A percentile compares a stretch with the other conserved stretches of the same genome.
These are phyloP conservation scores for Brenthis hecate DNA, from an alignment of 2,888 invertebrate species.

Conservation along the genomic window DNA sequence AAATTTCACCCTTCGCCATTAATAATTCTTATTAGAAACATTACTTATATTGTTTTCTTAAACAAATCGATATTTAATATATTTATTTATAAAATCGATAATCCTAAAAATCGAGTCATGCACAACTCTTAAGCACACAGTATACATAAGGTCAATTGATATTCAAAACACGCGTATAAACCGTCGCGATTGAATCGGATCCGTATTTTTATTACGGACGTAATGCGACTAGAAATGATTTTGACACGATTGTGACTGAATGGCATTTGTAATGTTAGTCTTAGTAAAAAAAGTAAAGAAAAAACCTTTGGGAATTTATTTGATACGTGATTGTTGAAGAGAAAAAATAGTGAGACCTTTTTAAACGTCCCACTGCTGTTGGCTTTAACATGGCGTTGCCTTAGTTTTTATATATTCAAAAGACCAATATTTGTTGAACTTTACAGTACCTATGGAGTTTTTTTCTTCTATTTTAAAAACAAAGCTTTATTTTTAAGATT, in stretches of 20 bases:
- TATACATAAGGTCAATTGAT: conserved; percentile 19
- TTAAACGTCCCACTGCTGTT: neutral
- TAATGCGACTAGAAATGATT: conserved; percentile 23
- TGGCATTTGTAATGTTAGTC: conserved; percentile 11
- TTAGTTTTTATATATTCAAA: no score
- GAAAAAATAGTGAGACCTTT: neutral
- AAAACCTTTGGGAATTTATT: conserved; percentile 12
- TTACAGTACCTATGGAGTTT: no score
- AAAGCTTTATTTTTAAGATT: no score
- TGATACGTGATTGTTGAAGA: neutral
- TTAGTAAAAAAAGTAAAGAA: conserved; percentile 5
- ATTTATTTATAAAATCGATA: neutral
- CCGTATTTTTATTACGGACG: conserved; percentile 13
- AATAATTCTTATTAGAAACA: no score
- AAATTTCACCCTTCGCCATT: no score
- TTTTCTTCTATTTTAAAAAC: no score
- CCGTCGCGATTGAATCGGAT: conserved; percentile 21
- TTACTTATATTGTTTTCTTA: no score
- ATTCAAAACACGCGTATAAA: conserved; percentile 25
- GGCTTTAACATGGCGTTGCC: no score
- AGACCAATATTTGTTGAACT: no score
- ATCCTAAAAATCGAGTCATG: neutral
- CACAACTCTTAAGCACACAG: conserved; percentile 2
- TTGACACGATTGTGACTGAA: conserved; percentile 25
- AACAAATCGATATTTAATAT: no score